phyloP scores from a whole-genome alignment of 2,113 vertebrate genomes.

The Pardalotus punctatus region DNA sequence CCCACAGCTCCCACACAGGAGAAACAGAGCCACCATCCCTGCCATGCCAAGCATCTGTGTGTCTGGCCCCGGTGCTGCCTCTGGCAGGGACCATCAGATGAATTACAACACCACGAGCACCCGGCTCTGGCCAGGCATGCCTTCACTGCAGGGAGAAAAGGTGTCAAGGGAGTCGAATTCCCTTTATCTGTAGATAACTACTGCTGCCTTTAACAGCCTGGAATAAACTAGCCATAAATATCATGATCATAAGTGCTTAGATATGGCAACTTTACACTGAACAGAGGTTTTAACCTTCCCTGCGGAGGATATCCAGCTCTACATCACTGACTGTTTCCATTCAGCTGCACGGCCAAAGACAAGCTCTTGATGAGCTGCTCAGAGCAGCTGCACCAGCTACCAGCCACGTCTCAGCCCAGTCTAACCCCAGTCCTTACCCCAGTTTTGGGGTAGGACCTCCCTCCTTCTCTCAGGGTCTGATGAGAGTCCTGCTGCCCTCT shows the following conservation, averaged over 20 bases:
- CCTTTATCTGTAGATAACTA: constrained; percentile 57
- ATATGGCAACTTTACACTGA: constrained; percentile 61
- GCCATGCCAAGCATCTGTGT: rapidly evolving
- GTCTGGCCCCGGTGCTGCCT: rapidly evolving
- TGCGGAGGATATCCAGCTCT: constrained; percentile 28
- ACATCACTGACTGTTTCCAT: constrained; percentile 13
- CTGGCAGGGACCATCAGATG: background rate
- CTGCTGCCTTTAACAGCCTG: constrained; percentile 59
- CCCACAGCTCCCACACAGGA: background rate
- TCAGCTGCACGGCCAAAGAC: background rate
- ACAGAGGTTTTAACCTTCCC: constrained; percentile 67
- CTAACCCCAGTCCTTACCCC: background rate
- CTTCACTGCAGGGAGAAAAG: background rate
- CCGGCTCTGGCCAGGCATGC: background rate
- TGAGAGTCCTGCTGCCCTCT: background rate
- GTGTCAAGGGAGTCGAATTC: constrained; percentile 13
- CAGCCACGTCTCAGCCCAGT: background rate
- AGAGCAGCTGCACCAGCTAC: background rate
- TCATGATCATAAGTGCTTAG: constrained; percentile 52
- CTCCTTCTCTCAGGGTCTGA: background rate
- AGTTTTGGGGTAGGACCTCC: background rate
- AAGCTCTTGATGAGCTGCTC: background rate
- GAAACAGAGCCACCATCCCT: background rate
- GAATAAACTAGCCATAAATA: constrained; percentile 69
- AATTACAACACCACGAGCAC: background rate